phyloP scores from a whole-genome alignment of 2,113 vertebrate species.

The Daphoenositta chrysoptera region DNA sequence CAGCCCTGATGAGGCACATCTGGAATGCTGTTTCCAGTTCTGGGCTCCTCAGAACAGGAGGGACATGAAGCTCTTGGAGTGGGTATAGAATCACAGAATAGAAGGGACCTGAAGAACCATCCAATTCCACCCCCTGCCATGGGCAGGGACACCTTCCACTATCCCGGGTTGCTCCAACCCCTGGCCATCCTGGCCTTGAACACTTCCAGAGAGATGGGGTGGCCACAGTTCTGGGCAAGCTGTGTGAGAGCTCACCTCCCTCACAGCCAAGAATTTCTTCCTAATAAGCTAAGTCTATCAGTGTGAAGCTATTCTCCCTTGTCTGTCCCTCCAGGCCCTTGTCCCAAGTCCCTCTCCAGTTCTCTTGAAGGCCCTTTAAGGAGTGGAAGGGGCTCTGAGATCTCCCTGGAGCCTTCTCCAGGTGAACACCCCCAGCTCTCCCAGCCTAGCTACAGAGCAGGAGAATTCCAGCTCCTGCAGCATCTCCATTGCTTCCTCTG shows the following conservation, averaged over 20 bases:
- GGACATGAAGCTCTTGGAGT: neutral
- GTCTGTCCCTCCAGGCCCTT: neutral
- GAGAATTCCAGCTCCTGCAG: neutral
- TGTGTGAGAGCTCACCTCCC: neutral
- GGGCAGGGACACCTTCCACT: neutral
- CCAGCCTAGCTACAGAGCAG: neutral
- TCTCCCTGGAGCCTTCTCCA: neutral
- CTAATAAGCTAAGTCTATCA: neutral
- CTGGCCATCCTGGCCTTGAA: neutral
- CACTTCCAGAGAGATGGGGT: fast-evolving
- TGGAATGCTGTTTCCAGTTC: neutral
- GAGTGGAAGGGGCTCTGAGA: neutral
- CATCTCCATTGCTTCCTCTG: neutral
- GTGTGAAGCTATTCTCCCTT: neutral
- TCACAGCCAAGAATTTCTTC: neutral
- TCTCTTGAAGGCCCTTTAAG: neutral
- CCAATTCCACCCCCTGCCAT: neutral
- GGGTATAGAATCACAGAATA: neutral
- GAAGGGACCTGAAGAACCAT: neutral
- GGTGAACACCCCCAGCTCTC: neutral
- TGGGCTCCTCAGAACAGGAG: neutral
- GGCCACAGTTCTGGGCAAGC: neutral
- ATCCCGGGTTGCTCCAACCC: neutral
- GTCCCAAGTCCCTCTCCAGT: neutral
- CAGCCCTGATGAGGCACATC: neutral